Evolutionary conservation across 2,113 vertebrate species (phyloP).

Genomic region (Ancistrus triradiatus): DNA sequence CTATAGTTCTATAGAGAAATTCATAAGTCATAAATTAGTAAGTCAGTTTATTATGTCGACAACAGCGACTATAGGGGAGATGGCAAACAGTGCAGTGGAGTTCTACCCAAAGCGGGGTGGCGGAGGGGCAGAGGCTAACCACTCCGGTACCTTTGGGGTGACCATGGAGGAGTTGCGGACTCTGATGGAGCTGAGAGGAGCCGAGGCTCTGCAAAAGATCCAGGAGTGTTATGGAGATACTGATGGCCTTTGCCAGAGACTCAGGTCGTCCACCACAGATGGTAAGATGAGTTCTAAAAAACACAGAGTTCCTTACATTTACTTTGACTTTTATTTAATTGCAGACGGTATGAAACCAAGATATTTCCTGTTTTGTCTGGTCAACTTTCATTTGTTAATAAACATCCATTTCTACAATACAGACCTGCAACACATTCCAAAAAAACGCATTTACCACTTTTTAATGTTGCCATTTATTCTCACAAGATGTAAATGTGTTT

Average conservation of each 20-base stretch:
- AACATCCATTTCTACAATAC: too few relatives aligned
- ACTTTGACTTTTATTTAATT: too few relatives aligned
- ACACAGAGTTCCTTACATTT: too few relatives aligned
- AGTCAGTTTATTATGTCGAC: slow-evolving; percentile 61
- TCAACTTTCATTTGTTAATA: too few relatives aligned
- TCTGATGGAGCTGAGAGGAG: slow-evolving; percentile 85
- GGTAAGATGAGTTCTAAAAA: slow-evolving; percentile 68
- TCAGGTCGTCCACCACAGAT: slow-evolving; percentile 78
- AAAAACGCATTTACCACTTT: too few relatives aligned
- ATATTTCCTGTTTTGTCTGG: too few relatives aligned
- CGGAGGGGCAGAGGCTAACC: slow-evolving; percentile 61
- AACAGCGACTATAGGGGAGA: slow-evolving; percentile 79
- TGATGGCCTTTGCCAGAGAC: slow-evolving; percentile 79
- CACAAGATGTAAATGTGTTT: too few relatives aligned
- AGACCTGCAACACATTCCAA: too few relatives aligned
- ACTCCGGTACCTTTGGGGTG: slow-evolving; percentile 77
- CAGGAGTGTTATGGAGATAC: slow-evolving; percentile 78
- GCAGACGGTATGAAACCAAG: too few relatives aligned
- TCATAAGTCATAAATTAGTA: slow-evolving; percentile 27
- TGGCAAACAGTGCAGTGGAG: slow-evolving; percentile 87
- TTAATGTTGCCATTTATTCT: too few relatives aligned
- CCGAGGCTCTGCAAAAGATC: slow-evolving; percentile 81
- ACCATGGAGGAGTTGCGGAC: slow-evolving; percentile 77
- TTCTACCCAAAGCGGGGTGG: slow-evolving; percentile 77
- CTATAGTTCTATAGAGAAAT: slow-evolving; percentile 37